Percentiles rank a stretch among this genome's conserved stretches.
phyloP scores from a whole-genome alignment of 2,797 vertebrate genomes.

The Adelosebastes latens region DNA sequence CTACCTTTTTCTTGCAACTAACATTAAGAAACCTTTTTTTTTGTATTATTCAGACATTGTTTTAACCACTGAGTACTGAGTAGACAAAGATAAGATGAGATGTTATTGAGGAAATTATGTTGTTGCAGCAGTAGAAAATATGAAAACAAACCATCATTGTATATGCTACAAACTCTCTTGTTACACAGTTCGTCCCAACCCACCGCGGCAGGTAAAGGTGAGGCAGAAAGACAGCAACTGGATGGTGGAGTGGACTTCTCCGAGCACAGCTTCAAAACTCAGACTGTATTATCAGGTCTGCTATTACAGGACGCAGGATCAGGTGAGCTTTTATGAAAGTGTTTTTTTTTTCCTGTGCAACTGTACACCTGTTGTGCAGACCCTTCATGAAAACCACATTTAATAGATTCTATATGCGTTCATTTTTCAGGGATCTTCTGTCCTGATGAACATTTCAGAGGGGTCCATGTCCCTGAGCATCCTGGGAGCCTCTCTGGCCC shows the following conservation, averaged over 20 bases:
- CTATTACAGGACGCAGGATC: slow-evolving; percentile 51
- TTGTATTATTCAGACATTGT: background rate
- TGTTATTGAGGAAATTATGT: background rate
- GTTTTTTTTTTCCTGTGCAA: background rate
- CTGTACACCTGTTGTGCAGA: background rate
- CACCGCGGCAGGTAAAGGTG: slow-evolving; percentile 50
- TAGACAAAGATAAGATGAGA: background rate
- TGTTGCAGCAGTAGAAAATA: background rate
- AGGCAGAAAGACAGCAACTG: slow-evolving; percentile 28
- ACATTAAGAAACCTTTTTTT: background rate
- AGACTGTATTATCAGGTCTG: slow-evolving; percentile 52
- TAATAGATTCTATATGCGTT: background rate
- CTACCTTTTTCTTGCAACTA: background rate
- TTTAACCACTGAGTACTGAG: background rate
- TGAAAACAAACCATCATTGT: background rate
- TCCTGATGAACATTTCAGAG: background rate
- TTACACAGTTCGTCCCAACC: slow-evolving; percentile 59
- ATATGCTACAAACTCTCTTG: background rate
- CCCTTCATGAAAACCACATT: background rate
- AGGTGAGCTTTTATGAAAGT: slow-evolving; percentile 36
- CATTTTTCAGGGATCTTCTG: slow-evolving; percentile 15
- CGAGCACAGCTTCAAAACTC: background rate
- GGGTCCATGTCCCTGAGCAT: slow-evolving; percentile 11
- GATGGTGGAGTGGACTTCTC: slow-evolving; percentile 58
- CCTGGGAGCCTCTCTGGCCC: slow-evolving; percentile 2